Base-by-base conservation (phyloP, 2,888 invertebrate species). In the Piscicola geometra region DNA sequence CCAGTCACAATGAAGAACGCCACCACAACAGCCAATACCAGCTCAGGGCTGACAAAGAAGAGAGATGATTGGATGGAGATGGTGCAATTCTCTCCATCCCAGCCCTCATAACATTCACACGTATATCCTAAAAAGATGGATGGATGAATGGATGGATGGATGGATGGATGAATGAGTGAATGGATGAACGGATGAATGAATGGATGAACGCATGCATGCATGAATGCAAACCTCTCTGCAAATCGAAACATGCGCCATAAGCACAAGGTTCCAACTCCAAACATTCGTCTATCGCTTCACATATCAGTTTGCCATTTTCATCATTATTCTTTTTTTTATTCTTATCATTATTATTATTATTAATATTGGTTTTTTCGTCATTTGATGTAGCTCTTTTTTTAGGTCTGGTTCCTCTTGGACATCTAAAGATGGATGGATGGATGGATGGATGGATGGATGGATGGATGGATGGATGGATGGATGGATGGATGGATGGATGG, bases 21-120 rank as follows among this genome's bases (percentile, higher is more conserved):
- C 87, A 97, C 93, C 86, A 98, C 90, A 86, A 99, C 97, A 84
- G 96, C 95, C 79, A 96, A 94, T 82, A 99, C 89, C 79, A 97
- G 97, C 81, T 95, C 95, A 12, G 76, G 78, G 33, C 77, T 80
- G 69, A 80, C 36, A 60, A 67, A 67, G 41, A 76, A 68, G 18
- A 71, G 64, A 21, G 77, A 50, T 18, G 71, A 33, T 52, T 50
- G 60, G 41, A 50, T 41, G 36, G 50, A 25, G 28, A 76, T 68
- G 18, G 85, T 84, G 80, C 87, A 88, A 25, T 83, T 80, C 1
- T 82, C 79, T 9, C 98, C 98, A 0, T 92, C 93, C 92, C 92
- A 99, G 25, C 97, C 97, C 0, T 94, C 93, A 80, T 92, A 91
- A 83, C 98, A 99, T 81, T 93, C 92, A 84, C 99, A 99, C 77